These are phyloP conservation scores for Calyptomena viridis DNA, from an alignment of 2,113 vertebrate genomes.

Conservation along the genomic window DNA sequence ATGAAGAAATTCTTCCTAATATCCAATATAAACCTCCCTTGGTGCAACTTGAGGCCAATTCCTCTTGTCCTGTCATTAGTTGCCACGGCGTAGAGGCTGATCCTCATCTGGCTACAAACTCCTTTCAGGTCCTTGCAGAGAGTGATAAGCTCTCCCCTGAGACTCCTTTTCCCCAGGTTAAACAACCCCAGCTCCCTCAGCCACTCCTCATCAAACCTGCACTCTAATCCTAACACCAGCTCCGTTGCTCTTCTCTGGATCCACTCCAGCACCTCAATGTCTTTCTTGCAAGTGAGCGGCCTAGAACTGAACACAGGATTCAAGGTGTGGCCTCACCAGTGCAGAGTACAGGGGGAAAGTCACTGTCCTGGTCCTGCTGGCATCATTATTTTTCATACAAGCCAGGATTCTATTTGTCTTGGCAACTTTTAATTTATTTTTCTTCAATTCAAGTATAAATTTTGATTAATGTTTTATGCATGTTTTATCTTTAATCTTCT, in stretches of 20 bases:
- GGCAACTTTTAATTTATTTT: background rate
- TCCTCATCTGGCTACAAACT: background rate
- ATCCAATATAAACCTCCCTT: background rate
- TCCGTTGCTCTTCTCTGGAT: background rate
- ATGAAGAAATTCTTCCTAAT: background rate
- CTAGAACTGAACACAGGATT: background rate
- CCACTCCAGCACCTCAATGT: background rate
- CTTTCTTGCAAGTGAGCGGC: background rate
- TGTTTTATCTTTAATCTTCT: background rate
- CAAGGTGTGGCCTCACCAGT: background rate
- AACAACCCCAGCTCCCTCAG: background rate
- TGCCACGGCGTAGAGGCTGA: background rate
- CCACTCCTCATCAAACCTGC: background rate
- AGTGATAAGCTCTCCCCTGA: background rate
- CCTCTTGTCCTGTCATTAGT: background rate
- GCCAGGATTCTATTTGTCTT: background rate
- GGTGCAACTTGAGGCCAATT: background rate
- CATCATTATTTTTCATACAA: background rate
- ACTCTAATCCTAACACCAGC: background rate
- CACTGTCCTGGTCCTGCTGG: background rate
- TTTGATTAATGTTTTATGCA: background rate
- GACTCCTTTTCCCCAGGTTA: background rate
- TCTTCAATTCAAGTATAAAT: background rate
- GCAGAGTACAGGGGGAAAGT: background rate
- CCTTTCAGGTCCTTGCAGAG: background rate